These are phyloP conservation scores for Lethenteron camtschaticum DNA, from an alignment of 2,113 vertebrate species.

Conservation along the genomic window DNA sequence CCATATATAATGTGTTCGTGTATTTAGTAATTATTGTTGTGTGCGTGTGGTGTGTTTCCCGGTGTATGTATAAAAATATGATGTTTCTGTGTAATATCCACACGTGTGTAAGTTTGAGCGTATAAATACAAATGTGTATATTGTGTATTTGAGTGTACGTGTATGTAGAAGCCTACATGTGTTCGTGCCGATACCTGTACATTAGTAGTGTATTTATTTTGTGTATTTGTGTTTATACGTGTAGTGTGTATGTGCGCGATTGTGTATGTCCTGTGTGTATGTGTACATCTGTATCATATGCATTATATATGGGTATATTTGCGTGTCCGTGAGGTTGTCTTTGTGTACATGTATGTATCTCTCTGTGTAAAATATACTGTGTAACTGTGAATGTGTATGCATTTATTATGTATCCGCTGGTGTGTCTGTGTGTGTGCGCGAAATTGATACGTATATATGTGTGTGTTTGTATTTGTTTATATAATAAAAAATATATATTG, in stretches of 20 bases:
- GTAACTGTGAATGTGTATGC: neutral
- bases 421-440: neutral
- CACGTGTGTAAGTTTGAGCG: neutral
- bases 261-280: neutral
- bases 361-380: neutral
- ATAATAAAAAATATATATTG: too few relatives aligned
- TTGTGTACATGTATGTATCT: neutral
- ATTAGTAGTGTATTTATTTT: neutral
- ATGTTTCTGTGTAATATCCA: too few relatives aligned
- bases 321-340: neutral
- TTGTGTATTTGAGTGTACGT: too few relatives aligned
- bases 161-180: neutral
- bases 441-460: neutral
- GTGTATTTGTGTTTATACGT: neutral
- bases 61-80: too few relatives aligned
- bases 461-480: neutral
- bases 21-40: too few relatives aligned
- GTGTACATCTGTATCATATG: neutral
- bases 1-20: too few relatives aligned
- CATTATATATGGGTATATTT: neutral
- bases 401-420: neutral
- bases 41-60: too few relatives aligned
- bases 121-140: neutral
- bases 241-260: neutral
- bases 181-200: neutral